These are phyloP conservation scores for Thera britannica DNA, from an alignment of 2,888 invertebrate species.

Conservation along the genomic window DNA sequence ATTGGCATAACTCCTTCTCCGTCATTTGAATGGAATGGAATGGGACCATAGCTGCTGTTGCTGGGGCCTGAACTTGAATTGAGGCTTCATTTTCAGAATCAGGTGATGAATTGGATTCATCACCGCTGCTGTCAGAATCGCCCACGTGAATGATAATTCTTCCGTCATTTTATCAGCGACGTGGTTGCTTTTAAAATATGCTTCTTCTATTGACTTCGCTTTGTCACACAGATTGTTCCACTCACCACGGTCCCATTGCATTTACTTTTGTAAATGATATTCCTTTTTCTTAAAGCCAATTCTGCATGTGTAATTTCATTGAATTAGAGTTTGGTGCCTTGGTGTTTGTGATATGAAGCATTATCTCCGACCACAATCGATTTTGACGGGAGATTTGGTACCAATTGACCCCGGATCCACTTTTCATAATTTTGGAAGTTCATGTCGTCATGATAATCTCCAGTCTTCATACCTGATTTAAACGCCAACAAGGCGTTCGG, in stretches of 20 bases:
- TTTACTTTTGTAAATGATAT: not conserved
- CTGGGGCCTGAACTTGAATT: too few species aligned
- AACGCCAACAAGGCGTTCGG: conserved; percentile 38
- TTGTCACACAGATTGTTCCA: not conserved
- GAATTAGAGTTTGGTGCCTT: not conserved
- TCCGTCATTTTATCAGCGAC: not conserved
- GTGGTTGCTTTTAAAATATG: not conserved
- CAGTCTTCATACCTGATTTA: conserved; percentile 41
- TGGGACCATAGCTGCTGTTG: too few species aligned
- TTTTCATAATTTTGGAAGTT: conserved; percentile 46
- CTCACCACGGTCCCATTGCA: not conserved
- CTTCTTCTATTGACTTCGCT: not conserved
- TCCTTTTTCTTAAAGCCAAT: not conserved
- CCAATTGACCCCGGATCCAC: conserved; percentile 46
- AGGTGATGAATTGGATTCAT: not conserved
- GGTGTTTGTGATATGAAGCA: not conserved
- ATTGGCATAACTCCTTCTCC: too few species aligned
- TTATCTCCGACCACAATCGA: not conserved
- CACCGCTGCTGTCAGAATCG: too few species aligned
- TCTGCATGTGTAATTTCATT: not conserved
- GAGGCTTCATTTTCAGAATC: not conserved
- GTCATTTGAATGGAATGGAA: too few species aligned
- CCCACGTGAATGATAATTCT: not conserved
- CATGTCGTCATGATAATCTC: conserved; percentile 52
- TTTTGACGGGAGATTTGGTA: conserved; percentile 45